Evolutionary conservation across 2,888 invertebrate genomes (phyloP), one percentile per base, ranked within the genome.

Genomic region (Melinaea menophilus): DNA sequence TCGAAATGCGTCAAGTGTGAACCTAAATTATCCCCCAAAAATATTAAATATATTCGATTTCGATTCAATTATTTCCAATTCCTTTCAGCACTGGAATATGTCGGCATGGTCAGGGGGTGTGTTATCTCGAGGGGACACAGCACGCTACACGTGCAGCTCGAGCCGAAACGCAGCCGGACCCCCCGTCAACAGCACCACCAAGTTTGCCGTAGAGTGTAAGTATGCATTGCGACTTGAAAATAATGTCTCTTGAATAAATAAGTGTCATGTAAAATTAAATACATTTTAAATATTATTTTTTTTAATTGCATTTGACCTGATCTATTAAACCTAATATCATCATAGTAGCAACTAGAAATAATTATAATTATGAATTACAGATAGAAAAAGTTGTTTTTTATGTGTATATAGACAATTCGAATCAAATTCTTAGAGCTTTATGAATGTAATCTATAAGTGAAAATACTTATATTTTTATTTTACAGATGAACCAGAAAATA

Each of bases 171-270:
- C 92, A 4, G 95, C 95, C 57, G 97, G 97, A 0, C 90, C 93
- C 0, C 95, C 96, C 2, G 97, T 97, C 68, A 94, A 94, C 74
- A 96, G 95, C 79, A 95, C 94, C 62, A 96, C 97, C 51, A 94
- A 94, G 77, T 96, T 98, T 76, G 95, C 95, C 66, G 96, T 97
- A 33, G 97, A 98, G 87, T 98, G 98, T 98, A 83, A 94, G 96
- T 93, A 72, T 31, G 45, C 45, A 34, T 37, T 37, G 11, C 51
- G 3, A 11, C 22, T 22, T 0, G 45, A 41, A 56, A 31, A 13
- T 22, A 22, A 22, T 22, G 22, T 22, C 22, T 22, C 22, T 22
- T 1, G 0, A 22, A 22, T 22, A 22, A 22, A 22, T 22, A 1
- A n/a, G 22, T 22, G 22, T 22, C 0, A 1, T 22, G 1, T 22